These are phyloP conservation scores for Andrena haemorrhoa DNA, from an alignment of 2,888 invertebrate species.

Conservation along the genomic window DNA sequence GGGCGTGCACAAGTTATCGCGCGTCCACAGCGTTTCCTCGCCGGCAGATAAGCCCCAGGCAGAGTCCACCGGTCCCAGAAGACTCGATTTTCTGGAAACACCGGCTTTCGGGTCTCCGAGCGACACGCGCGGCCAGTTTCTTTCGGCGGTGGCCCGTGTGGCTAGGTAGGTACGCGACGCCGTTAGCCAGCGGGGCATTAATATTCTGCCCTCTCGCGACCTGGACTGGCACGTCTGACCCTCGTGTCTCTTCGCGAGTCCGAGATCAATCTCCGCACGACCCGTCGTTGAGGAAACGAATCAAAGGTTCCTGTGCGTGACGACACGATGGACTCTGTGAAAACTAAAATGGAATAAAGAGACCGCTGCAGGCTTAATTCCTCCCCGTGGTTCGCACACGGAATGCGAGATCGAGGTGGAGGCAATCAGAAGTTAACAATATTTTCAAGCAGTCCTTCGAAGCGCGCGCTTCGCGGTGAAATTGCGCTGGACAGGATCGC, in stretches of 20 bases:
- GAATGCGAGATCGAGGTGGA: background rate
- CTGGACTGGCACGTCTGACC: background rate
- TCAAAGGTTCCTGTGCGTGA: background rate
- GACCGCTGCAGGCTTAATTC: background rate
- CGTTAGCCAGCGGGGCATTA: conserved; percentile 36
- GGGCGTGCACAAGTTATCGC: conserved; percentile 4
- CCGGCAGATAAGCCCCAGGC: conserved; percentile 56
- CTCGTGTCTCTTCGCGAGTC: background rate
- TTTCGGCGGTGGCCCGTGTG: conserved; percentile 40
- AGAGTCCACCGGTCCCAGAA: background rate
- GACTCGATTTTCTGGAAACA: conserved; percentile 48
- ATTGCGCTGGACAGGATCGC: conserved; percentile 8
- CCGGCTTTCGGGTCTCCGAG: conserved; percentile 29
- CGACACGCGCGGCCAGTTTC: conserved; percentile 56
- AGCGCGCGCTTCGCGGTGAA: conserved; percentile 17
- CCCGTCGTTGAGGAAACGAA: background rate
- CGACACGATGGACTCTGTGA: background rate
- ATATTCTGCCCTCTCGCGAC: conserved; percentile 18
- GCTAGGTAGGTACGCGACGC: conserved; percentile 26
- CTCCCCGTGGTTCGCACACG: conserved; percentile 3
- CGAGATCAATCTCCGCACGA: conserved; percentile 8
- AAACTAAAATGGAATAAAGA: too few relatives aligned
- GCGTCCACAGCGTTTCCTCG: conserved; percentile 50
- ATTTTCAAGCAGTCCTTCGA: background rate
- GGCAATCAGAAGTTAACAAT: conserved; percentile 10